Base-by-base conservation (phyloP, 2,888 invertebrate species). In the Ichneumon xanthorius region DNA sequence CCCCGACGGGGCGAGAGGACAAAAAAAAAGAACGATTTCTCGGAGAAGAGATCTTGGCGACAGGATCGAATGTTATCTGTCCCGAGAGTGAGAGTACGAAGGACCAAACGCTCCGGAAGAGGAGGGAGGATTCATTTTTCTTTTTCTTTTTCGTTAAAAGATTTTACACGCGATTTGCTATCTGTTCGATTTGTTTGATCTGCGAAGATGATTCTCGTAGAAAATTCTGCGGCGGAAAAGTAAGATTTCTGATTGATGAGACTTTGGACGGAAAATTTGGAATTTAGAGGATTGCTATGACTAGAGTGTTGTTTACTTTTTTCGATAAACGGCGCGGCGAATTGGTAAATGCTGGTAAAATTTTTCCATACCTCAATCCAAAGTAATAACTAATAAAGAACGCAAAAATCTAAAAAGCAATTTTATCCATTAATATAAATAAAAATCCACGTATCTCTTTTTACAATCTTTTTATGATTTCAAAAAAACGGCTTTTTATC, bases 1-100 rank as follows among this genome's bases (percentile, higher is more conserved):
- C 61, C 61, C 61, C 30, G 26, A 26, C 61, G 16, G 30, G 61
- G 30, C 16, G 30, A 61, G 30, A 40, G 2, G 9, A 22, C 22
- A 65, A 37, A 65, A 65, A 37, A 37, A n/a, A 65, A 65, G 0
- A n/a, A 65, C 7, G 16, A 40, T 19, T 40, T 65, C 37, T 65
- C 22, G 65, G 33, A 58, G 55, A 53, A 53, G 33, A 72, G 78
- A 78, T 83, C 83, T 70, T 63, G 68, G 79, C 68, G 83, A 70
- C 78, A 63, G 50, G 63, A 83, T 82, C 78, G 78, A 73, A 55
- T 70, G 70, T 79, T 83, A 83, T 83, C 83, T 75, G 45, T 45
- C 30, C 40, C 53, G 77, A 45, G 22, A 22, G n/a, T 53, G 33
- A 63, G 48, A 30, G 45, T n/a, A n/a, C 22, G 67, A 55, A 22